These are phyloP conservation scores for Rhinopomastus cyanomelas DNA, from an alignment of 2,113 vertebrate genomes.

Conservation along the genomic window DNA sequence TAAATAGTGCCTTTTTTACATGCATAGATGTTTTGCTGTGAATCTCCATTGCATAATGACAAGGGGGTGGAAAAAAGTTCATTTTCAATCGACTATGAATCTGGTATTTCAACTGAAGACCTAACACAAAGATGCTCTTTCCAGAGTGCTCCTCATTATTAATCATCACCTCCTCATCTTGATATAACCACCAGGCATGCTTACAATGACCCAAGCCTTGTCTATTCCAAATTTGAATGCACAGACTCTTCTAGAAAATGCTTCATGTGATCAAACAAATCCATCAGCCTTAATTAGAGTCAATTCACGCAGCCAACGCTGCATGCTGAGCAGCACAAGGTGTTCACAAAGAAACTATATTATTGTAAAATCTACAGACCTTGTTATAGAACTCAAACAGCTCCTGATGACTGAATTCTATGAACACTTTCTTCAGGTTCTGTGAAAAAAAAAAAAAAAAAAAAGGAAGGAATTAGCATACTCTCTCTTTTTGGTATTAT, in stretches of 20 bases:
- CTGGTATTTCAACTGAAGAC: constrained; percentile 12
- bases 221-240: neutral
- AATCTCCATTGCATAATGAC: constrained; percentile 42
- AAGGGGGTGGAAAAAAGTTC: constrained; percentile 21
- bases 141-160: neutral
- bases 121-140: constrained; percentile 21
- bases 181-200: neutral
- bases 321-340: constrained; percentile 51
- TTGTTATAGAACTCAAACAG: constrained; percentile 96
- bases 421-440: constrained; percentile 86
- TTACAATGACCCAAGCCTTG: neutral
- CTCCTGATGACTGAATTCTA: constrained; percentile 92
- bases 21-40: constrained; percentile 47
- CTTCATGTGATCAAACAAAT: constrained; percentile 31
- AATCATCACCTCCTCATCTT: neutral
- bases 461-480: neutral
- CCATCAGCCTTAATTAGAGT: constrained; percentile 23
- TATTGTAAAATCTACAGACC: constrained; percentile 77
- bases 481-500: neutral
- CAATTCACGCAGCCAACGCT: constrained; percentile 22
- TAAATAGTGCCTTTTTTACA: constrained; percentile 63
- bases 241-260: neutral
- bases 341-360: constrained; percentile 55
- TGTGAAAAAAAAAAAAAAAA: constrained; percentile 64
- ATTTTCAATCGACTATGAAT: constrained; percentile 6